Conservation (phyloP, 1,140 invertebrate species). For the Campodea augens region DNA sequence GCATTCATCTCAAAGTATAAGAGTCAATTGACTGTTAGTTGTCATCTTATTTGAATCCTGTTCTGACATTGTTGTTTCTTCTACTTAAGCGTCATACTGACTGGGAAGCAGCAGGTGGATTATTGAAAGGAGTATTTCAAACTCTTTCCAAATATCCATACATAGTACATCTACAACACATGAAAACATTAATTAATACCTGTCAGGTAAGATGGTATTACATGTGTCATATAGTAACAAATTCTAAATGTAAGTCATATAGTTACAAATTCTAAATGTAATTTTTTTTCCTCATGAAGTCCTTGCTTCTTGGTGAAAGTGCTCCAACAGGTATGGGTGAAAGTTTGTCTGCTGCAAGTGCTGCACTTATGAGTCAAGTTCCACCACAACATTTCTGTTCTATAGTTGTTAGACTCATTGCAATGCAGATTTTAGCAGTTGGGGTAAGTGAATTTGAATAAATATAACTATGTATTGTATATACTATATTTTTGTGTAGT, state of each 20-base stretch:
- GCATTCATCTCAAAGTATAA: too few relatives aligned
- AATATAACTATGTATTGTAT: too few relatives aligned
- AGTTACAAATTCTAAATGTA: slow-evolving; percentile 12
- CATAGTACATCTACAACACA: slow-evolving; percentile 87
- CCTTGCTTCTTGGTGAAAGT: slow-evolving; percentile 57
- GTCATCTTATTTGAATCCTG: too few relatives aligned
- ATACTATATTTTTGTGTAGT: too few relatives aligned
- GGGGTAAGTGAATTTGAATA: too few relatives aligned
- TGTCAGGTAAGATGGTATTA: slow-evolving; percentile 42
- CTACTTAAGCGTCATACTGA: slow-evolving; percentile 85
- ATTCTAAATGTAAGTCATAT: too few relatives aligned
- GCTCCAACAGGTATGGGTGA: slow-evolving; percentile 34
- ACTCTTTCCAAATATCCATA: slow-evolving; percentile 83
- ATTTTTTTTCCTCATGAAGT: slow-evolving; percentile 28
- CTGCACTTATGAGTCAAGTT: slow-evolving; percentile 61
- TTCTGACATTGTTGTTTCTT: too few relatives aligned
- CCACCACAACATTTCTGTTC: slow-evolving; percentile 87
- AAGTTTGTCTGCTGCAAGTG: slow-evolving; percentile 45
- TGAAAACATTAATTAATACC: slow-evolving; percentile 71
- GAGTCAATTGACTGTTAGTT: too few relatives aligned
- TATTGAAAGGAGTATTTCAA: slow-evolving; percentile 86
- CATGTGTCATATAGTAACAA: too few relatives aligned
- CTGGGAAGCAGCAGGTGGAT: slow-evolving; percentile 84
- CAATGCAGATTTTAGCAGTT: slow-evolving; percentile 78
- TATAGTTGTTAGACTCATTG: slow-evolving; percentile 81